Conservation (phyloP, 2,113 vertebrate species). For the Jaculus jaculus region DNA sequence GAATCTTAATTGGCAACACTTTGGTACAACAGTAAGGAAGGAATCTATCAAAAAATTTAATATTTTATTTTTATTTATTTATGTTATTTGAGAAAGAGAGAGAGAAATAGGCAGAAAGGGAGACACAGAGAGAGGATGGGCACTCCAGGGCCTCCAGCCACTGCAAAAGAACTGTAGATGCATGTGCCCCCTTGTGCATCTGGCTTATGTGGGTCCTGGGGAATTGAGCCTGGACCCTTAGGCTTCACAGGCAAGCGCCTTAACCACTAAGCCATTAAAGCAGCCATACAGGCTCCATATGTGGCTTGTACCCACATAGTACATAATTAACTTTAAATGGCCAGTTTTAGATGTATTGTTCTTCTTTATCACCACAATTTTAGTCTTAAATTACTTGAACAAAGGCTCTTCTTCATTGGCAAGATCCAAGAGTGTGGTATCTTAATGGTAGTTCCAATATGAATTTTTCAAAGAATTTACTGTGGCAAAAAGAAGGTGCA, state of each 20-base stretch:
- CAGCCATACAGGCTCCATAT: background rate
- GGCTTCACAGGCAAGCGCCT: too few relatives aligned
- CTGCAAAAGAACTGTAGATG: too few relatives aligned
- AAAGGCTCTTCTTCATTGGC: background rate
- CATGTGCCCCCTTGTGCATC: too few relatives aligned
- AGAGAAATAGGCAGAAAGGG: too few relatives aligned
- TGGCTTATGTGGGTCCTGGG: too few relatives aligned
- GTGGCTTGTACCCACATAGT: background rate
- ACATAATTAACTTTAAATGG: background rate
- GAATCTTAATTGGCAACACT: background rate
- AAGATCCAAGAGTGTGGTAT: background rate
- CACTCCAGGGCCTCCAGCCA: too few relatives aligned
- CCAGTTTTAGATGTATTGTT: background rate
- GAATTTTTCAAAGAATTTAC: slow-evolving; percentile 67
- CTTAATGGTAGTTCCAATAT: background rate
- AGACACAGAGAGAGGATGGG: too few relatives aligned
- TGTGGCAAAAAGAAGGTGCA: slow-evolving; percentile 41
- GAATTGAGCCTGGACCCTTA: too few relatives aligned
- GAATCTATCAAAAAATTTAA: background rate
- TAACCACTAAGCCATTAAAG: too few relatives aligned
- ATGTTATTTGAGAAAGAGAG: too few relatives aligned
- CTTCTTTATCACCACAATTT: slow-evolving; percentile 40
- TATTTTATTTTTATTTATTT: too few relatives aligned
- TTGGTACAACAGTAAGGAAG: background rate
- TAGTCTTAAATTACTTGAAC: slow-evolving; percentile 20